Evolutionary conservation across 2,113 vertebrate species (phyloP).

Genomic region (Pachypanchax playfairii): DNA sequence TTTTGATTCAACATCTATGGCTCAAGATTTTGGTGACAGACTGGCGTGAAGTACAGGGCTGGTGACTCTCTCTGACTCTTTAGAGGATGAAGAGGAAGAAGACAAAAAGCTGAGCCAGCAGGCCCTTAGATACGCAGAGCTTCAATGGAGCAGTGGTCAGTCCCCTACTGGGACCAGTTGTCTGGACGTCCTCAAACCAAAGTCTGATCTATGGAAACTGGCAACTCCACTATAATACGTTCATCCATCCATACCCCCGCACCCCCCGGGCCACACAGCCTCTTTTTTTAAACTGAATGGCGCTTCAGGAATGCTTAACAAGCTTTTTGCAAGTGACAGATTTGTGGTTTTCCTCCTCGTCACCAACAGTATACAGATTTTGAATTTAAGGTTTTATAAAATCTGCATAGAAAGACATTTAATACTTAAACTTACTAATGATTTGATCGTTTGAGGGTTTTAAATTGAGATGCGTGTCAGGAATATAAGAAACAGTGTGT

Average conservation of each 20-base stretch:
- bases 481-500: background rate
- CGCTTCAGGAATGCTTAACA: slow-evolving; percentile 59
- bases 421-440: slow-evolving; percentile 4
- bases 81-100: slow-evolving; percentile 59
- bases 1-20: slow-evolving; percentile 49
- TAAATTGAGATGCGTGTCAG: background rate
- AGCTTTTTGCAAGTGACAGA: slow-evolving; percentile 37
- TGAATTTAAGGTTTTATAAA: background rate
- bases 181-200: slow-evolving; percentile 60
- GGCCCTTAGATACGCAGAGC: slow-evolving; percentile 53
- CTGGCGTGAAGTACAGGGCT: slow-evolving; percentile 44
- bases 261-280: slow-evolving; percentile 38
- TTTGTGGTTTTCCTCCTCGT: slow-evolving; percentile 22
- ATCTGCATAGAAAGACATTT: background rate
- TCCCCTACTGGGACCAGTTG: slow-evolving; percentile 66
- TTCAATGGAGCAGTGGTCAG: slow-evolving; percentile 62
- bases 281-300: slow-evolving; percentile 55
- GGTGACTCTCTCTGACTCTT: slow-evolving; percentile 65
- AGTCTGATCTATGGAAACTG: slow-evolving; percentile 66
- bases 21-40: slow-evolving; percentile 59
- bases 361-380: slow-evolving; percentile 2
- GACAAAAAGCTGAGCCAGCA: slow-evolving; percentile 73
- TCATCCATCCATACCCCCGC: slow-evolving; percentile 68
- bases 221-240: slow-evolving; percentile 56
- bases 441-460: background rate